A percentile compares a stretch with the other conserved stretches of the same genome.
phyloP scores from a whole-genome alignment of 2,888 invertebrate genomes.

The Rhogogaster chlorosoma region DNA sequence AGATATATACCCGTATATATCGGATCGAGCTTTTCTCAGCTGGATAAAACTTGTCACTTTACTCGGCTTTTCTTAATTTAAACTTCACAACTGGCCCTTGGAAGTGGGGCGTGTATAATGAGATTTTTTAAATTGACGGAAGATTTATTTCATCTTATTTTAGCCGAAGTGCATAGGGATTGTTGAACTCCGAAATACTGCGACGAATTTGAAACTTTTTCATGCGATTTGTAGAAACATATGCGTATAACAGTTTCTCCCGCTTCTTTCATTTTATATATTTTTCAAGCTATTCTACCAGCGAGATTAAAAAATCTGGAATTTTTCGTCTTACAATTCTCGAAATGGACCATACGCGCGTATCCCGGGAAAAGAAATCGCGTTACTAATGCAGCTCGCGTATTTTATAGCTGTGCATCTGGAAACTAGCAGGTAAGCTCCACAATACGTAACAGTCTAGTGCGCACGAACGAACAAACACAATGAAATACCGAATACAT shows the following conservation, averaged over 20 bases:
- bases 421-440: constrained; percentile 37
- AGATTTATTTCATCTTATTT: not conserved
- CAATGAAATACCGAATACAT: not conserved
- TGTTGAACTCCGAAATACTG: too few species aligned
- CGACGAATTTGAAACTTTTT: too few species aligned
- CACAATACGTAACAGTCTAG: constrained; percentile 32
- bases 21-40: not conserved
- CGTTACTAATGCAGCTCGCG: constrained; percentile 29
- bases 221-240: too few species aligned
- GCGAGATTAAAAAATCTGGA: too few species aligned
- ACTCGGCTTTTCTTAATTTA: not conserved
- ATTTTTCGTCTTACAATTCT: not conserved
- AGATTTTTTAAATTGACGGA: not conserved
- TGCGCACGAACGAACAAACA: not conserved
- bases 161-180: too few species aligned
- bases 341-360: not conserved
- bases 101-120: not conserved
- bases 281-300: too few species aligned
- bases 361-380: not conserved
- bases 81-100: not conserved
- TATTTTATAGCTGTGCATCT: constrained; percentile 24
- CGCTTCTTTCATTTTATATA: too few species aligned
- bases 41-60: constrained; percentile 19
- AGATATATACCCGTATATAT: not conserved
- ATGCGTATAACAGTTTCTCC: too few species aligned